phyloP scores from a whole-genome alignment of 2,797 vertebrate genomes.

The Enteromius treurensis region DNA sequence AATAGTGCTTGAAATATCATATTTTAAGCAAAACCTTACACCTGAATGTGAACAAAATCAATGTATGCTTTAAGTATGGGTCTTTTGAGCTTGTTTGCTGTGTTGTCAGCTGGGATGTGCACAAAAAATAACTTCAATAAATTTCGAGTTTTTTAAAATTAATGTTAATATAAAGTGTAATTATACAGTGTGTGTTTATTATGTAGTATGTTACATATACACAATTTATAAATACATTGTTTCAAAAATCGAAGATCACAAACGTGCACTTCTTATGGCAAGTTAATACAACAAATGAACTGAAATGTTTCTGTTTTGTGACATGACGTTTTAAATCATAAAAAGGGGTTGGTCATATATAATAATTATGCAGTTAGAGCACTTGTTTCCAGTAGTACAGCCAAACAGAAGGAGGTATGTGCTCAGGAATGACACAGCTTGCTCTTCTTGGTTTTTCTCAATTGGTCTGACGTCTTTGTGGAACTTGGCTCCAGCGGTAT shows the following conservation, averaged over 20 bases:
- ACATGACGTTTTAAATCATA: not conserved
- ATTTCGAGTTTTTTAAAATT: not conserved
- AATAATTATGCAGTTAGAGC: not conserved
- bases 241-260: not conserved
- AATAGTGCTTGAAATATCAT: not conserved
- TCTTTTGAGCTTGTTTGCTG: not conserved
- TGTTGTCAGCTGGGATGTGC: not conserved
- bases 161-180: not conserved
- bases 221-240: not conserved
- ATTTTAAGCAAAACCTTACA: not conserved
- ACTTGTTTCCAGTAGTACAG: not conserved
- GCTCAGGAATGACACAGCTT: conserved; percentile 1
- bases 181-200: not conserved
- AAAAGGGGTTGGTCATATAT: not conserved
- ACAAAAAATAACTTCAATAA: not conserved
- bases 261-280: not conserved
- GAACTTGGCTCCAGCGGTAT: not conserved
- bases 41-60: not conserved
- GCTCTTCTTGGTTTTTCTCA: conserved; percentile 1
- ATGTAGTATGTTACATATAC: not conserved
- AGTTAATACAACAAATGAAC: not conserved
- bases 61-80: not conserved
- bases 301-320: not conserved
- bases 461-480: conserved; percentile 20
- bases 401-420: not conserved